Evolutionary conservation across 1,140 invertebrate genomes (phyloP), one percentile per base, ranked within the genome.

Genomic region (Scaptomyza graminum): DNA sequence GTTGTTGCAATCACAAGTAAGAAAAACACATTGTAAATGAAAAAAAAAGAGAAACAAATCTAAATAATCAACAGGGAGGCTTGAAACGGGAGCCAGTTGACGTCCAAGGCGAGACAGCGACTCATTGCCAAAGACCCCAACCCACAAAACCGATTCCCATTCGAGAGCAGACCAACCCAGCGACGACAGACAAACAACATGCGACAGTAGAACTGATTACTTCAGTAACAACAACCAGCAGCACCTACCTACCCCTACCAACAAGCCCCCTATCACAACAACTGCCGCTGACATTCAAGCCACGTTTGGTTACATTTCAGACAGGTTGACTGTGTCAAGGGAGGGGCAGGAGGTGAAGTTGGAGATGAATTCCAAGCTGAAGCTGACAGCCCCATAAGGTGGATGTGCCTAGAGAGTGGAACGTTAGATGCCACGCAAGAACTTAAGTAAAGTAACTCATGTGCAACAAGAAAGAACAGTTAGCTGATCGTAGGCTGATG

Each of bases 391-490:
- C 46, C 31, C 57, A 87, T 66, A 75, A 79, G 82, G 82, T 85
- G 82, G 77, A 87, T 87, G 81, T 74, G 81, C 82, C 81, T 85
- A 87, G 82, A 78, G 63, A 87, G 74, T 85, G 81, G 74, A 85
- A 85, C 64, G 82, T 80, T 85, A 87, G 82, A 75, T 72, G 61
- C 67, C 68, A 47, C 55, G 62, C 74, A 75, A 78, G 76, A 85
- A 85, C 82, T 82, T 85, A 85, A 87, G 82, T 87, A 85, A 85
- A 78, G 87, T 81, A 85, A 85, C 82, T 85, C 82, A 85, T 85
- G 82, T 85, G 82, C 82, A 85, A 76, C 80, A 80, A 80, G 71
- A 76, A 60, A 34, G 44, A 47, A 60, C 44, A 43, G 55, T 56
- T 15, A 31, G 25, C 41, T 43, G 18, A 31, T 34, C n/a, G 31